These are phyloP conservation scores for Achatina immaculata DNA, from an alignment of 1,140 invertebrate genomes.

Conservation along the genomic window DNA sequence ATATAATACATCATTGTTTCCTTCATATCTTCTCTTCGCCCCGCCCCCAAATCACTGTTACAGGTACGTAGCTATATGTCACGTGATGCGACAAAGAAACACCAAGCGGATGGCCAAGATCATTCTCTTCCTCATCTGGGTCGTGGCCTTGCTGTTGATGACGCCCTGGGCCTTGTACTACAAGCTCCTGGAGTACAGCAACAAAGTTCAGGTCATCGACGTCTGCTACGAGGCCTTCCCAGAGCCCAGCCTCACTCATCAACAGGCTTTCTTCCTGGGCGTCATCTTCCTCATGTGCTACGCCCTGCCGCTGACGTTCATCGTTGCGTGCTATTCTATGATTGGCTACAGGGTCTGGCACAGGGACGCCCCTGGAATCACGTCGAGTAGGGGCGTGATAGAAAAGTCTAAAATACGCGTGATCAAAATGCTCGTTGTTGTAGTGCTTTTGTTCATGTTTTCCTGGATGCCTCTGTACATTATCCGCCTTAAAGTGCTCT, in stretches of 20 bases:
- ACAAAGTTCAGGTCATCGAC: constrained; percentile 18
- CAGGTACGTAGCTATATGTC: constrained; percentile 96
- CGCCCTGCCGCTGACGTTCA: constrained; percentile 90
- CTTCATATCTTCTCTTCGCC: too few species aligned
- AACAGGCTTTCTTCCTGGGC: constrained; percentile 87
- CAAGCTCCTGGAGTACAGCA: constrained; percentile 71
- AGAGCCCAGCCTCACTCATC: constrained; percentile 74
- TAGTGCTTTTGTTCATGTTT: constrained; percentile 94
- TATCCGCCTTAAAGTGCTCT: constrained; percentile 49
- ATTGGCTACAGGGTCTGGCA: constrained; percentile 94
- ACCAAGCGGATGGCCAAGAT: constrained; percentile 85
- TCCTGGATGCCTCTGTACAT: constrained; percentile 95
- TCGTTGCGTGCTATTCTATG: constrained; percentile 90
- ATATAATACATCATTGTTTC: too few species aligned
- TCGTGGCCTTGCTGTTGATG: constrained; percentile 85
- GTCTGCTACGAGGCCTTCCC: constrained; percentile 50
- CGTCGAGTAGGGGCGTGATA: constrained; percentile 57
- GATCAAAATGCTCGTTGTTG: constrained; percentile 95
- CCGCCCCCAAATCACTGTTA: too few species aligned
- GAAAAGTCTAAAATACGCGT: constrained; percentile 75
- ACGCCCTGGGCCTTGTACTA: constrained; percentile 93
- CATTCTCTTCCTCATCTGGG: constrained; percentile 92
- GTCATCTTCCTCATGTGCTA: constrained; percentile 92
- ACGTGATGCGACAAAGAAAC: constrained; percentile 91
- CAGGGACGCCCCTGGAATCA: constrained; percentile 82